Percentiles rank a stretch among this genome's conserved stretches.
These are phyloP conservation scores for Stichodactyla helianthus DNA, from an alignment of 64 coral and sea anemone species.

Conservation along the genomic window DNA sequence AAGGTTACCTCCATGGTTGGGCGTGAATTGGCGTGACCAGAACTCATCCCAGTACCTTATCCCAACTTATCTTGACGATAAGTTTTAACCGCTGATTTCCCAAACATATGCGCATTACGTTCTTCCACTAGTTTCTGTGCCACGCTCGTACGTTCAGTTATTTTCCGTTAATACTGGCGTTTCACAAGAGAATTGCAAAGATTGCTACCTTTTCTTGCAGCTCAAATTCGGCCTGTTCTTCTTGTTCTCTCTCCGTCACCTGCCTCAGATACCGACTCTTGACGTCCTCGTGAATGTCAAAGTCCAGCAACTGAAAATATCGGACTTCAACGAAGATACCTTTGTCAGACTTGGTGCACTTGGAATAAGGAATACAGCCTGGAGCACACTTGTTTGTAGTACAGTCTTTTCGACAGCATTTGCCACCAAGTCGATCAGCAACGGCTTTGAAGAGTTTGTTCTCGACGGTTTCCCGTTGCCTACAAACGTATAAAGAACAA, in stretches of 20 bases:
- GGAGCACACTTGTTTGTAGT: not conserved
- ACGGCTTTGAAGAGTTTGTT: constrained; percentile 54
- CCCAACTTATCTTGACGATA: too few species aligned
- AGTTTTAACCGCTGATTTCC: too few species aligned
- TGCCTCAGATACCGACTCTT: constrained; percentile 78
- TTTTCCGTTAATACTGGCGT: too few species aligned
- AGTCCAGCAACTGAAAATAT: constrained; percentile 77
- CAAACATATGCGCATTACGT: too few species aligned
- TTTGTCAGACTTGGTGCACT: constrained; percentile 51
- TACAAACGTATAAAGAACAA: not conserved
- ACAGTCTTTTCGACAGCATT: constrained; percentile 59
- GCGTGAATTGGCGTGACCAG: too few species aligned
- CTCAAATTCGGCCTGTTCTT: constrained; percentile 66
- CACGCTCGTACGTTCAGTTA: too few species aligned
- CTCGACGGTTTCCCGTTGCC: constrained; percentile 66
- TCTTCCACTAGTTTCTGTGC: too few species aligned
- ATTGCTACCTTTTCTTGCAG: constrained; percentile 63
- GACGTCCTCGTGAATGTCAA: constrained; percentile 64
- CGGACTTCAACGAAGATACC: constrained; percentile 75
- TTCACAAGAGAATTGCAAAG: too few species aligned
- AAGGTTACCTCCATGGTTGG: too few species aligned
- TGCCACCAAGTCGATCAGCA: constrained; percentile 59
- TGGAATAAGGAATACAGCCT: constrained; percentile 40
- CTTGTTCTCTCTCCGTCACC: constrained; percentile 73
- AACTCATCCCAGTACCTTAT: too few species aligned